Conservation (phyloP, 2,797 vertebrate genomes). For the Enteromius unitaeniatus region DNA sequence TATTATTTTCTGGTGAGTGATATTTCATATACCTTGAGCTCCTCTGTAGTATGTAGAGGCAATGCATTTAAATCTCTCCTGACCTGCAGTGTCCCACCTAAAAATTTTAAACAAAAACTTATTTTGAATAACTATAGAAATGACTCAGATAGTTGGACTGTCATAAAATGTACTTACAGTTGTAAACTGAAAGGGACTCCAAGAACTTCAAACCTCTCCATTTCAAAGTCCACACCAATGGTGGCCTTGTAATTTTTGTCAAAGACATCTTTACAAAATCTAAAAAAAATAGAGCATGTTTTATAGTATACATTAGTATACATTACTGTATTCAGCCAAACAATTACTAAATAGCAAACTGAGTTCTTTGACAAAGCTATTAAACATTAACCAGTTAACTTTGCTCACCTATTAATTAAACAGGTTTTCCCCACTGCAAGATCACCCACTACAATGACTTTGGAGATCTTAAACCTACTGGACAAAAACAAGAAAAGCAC, state of each 20-base stretch:
- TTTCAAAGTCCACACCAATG: slow-evolving; percentile 98
- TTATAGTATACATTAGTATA: background rate
- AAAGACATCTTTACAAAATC: slow-evolving; percentile 94
- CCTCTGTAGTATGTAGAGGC: slow-evolving; percentile 96
- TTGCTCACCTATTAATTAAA: slow-evolving; percentile 91
- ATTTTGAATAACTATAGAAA: background rate
- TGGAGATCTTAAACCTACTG: slow-evolving; percentile 94
- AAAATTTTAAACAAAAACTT: background rate
- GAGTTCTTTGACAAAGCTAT: background rate
- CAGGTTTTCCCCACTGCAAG: slow-evolving; percentile 96
- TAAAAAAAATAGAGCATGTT: slow-evolving; percentile 57
- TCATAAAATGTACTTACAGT: slow-evolving; percentile 82
- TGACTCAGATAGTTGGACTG: background rate
- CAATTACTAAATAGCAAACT: background rate
- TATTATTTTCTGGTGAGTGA: background rate
- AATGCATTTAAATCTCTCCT: slow-evolving; percentile 97
- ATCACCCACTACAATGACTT: slow-evolving; percentile 96
- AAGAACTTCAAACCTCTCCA: slow-evolving; percentile 95
- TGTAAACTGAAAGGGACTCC: slow-evolving; percentile 94
- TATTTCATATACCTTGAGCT: slow-evolving; percentile 82
- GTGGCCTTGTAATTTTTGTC: slow-evolving; percentile 98
- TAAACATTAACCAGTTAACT: slow-evolving; percentile 34
- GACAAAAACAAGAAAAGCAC: slow-evolving; percentile 9
- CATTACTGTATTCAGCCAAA: background rate
- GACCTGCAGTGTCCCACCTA: slow-evolving; percentile 95